Conservation (phyloP, 2,797 vertebrate genomes). For the Thunnus albacares region DNA sequence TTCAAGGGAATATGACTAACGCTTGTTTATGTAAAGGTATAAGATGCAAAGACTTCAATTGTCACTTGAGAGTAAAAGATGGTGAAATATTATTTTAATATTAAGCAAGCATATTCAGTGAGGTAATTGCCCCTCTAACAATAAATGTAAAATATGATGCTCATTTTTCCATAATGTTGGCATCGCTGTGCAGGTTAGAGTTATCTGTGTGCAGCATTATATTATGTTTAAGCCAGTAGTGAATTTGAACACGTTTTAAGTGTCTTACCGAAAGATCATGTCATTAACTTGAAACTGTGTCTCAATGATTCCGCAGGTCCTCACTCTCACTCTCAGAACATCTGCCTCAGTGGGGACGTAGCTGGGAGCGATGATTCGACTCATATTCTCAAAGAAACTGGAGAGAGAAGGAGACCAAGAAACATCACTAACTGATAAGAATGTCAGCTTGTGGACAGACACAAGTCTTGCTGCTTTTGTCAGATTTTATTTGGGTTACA, state of each 20-base stretch:
- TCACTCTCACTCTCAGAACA: slow-evolving; percentile 84
- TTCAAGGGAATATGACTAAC: neutral
- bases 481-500: no score
- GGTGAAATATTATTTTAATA: slow-evolving; percentile 52
- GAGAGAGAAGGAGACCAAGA: neutral
- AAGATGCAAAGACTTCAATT: neutral
- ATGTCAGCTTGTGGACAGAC: neutral
- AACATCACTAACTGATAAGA: neutral
- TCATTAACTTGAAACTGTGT: slow-evolving; percentile 82
- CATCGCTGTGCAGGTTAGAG: neutral
- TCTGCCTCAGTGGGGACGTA: slow-evolving; percentile 83
- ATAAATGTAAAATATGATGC: neutral
- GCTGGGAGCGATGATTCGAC: slow-evolving; percentile 80
- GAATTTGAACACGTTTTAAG: neutral
- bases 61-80: neutral
- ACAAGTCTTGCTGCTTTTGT: neutral
- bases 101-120: neutral
- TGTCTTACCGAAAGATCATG: slow-evolving; percentile 80
- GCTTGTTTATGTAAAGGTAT: neutral
- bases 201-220: neutral
- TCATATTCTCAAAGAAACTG: slow-evolving; percentile 87
- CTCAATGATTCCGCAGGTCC: slow-evolving; percentile 84
- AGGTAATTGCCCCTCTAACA: neutral
- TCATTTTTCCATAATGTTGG: neutral
- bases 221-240: neutral